These are phyloP conservation scores for Daphoenositta chrysoptera DNA, from an alignment of 2,113 vertebrate species.

Conservation along the genomic window DNA sequence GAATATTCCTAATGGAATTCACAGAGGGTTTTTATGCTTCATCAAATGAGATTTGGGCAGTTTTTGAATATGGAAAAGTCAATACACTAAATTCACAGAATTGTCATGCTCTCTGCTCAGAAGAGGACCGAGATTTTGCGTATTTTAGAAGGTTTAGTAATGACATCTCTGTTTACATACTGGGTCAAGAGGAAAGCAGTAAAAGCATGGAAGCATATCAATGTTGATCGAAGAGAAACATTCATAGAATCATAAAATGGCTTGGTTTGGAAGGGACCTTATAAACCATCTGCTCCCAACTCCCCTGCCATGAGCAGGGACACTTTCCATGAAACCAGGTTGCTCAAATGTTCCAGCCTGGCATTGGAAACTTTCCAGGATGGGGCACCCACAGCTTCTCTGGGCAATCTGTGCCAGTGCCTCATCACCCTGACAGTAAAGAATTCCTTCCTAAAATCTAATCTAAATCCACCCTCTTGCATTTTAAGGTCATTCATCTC, in stretches of 20 bases:
- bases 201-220: background rate
- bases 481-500: background rate
- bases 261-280: background rate
- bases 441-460: background rate
- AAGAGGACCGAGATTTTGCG: background rate
- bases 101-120: conserved; percentile 27
- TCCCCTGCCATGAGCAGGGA: background rate
- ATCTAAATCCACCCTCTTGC: background rate
- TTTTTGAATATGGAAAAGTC: conserved; percentile 53
- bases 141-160: background rate
- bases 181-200: background rate
- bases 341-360: background rate
- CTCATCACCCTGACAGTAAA: background rate
- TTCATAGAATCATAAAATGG: background rate
- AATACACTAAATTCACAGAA: conserved; percentile 38
- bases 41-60: conserved; percentile 48
- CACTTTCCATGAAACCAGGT: background rate
- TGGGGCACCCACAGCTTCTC: background rate
- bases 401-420: too few relatives aligned
- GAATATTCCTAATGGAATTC: conserved; percentile 29
- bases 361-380: background rate
- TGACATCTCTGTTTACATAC: background rate
- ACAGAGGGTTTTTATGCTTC: conserved; percentile 48
- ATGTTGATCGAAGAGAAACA: background rate
- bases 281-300: background rate